These are phyloP conservation scores for Pseudochromis fuscus DNA, from an alignment of 2,797 vertebrate species.

Conservation along the genomic window DNA sequence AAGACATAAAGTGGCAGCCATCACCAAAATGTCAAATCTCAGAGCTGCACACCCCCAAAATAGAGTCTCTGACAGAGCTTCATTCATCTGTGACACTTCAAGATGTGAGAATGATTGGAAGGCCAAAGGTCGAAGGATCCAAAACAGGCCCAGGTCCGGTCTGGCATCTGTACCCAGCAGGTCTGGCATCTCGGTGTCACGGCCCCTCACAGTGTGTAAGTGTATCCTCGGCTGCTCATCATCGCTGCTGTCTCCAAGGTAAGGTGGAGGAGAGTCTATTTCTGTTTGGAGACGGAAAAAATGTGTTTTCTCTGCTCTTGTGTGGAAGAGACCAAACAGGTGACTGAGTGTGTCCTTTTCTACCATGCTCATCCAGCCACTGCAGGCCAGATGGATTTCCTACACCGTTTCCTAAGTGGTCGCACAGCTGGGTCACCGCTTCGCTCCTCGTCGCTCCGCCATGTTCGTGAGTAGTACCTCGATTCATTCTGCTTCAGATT, in stretches of 20 bases:
- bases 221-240: constrained; percentile 30
- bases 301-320: constrained; percentile 42
- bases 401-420: constrained; percentile 8
- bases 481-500: constrained; percentile 24
- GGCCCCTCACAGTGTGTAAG: constrained; percentile 33
- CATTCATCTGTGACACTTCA: constrained; percentile 52
- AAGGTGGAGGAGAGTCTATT: constrained; percentile 61
- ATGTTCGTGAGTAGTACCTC: constrained; percentile 20
- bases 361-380: constrained; percentile 17
- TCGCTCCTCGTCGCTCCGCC: constrained; percentile 23
- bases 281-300: constrained; percentile 35
- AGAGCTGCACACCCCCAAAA: constrained; percentile 35
- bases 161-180: constrained; percentile 39
- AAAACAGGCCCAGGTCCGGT: constrained; percentile 37
- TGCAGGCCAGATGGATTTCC: constrained; percentile 15
- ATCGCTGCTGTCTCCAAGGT: constrained; percentile 39
- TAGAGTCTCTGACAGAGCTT: constrained; percentile 55
- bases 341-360: constrained; percentile 39
- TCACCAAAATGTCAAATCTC: constrained; percentile 49
- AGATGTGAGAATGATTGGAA: constrained; percentile 44
- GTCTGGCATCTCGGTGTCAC: constrained; percentile 27
- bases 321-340: constrained; percentile 28
- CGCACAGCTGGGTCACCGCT: constrained; percentile 19
- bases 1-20: background rate
- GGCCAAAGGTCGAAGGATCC: constrained; percentile 55